phyloP scores from a whole-genome alignment of 1,140 invertebrate genomes.

The Cotesia vestalis region DNA sequence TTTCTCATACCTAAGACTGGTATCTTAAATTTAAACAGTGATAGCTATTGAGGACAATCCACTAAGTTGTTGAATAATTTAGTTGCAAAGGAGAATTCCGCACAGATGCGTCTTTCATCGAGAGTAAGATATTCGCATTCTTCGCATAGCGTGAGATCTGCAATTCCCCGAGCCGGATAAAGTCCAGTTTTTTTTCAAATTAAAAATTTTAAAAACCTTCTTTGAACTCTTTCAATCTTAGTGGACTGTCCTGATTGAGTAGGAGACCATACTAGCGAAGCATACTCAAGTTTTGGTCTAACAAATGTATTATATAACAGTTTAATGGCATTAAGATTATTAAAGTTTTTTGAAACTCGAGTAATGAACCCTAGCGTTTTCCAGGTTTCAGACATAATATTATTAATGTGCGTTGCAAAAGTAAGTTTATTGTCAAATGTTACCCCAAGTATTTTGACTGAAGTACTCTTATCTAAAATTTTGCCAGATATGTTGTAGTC shows the following conservation, averaged over 20 bases:
- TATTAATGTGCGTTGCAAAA: background rate
- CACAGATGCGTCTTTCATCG: background rate
- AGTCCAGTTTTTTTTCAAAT: background rate
- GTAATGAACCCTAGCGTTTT: conserved; percentile 7
- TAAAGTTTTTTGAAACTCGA: background rate
- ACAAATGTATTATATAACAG: too few relatives aligned
- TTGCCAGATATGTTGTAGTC: background rate
- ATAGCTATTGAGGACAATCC: too few relatives aligned
- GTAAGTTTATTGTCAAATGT: conserved; percentile 26
- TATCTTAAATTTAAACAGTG: too few relatives aligned
- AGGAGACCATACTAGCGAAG: too few relatives aligned
- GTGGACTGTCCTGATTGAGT: too few relatives aligned
- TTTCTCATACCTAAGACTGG: too few relatives aligned
- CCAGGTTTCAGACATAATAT: background rate
- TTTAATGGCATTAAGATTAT: background rate
- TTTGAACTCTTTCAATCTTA: too few relatives aligned
- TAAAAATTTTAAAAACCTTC: too few relatives aligned
- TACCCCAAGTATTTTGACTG: conserved; percentile 3
- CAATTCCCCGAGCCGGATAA: background rate
- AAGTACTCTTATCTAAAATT: background rate
- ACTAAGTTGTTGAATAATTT: too few relatives aligned
- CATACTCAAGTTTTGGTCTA: too few relatives aligned
- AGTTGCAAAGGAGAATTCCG: background rate
- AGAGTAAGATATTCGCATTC: background rate
- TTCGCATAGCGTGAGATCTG: background rate